A percentile compares a stretch with the other conserved stretches of the same genome.
Evolutionary conservation across 23 tunicate species (phyloP).

Genomic region (Ascidia mentula): DNA sequence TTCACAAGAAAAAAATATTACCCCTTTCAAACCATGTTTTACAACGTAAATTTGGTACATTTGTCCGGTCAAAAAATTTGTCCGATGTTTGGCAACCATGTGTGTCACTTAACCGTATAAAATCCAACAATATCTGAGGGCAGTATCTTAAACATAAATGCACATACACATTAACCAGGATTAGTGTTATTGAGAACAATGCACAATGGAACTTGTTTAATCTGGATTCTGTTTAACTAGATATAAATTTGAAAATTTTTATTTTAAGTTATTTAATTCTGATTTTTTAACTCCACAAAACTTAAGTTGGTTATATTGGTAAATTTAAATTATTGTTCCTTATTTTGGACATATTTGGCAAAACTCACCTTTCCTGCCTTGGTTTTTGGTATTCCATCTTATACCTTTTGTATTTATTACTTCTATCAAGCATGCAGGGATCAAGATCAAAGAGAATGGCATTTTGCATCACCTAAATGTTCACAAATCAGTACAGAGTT

Average conservation of each 20-base stretch:
- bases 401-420: neutral
- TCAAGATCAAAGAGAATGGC: constrained; percentile 79
- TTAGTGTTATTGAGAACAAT: too few species aligned
- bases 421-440: constrained; percentile 40
- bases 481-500: too few species aligned
- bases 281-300: too few species aligned
- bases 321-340: too few species aligned
- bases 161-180: neutral
- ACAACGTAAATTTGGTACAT: constrained; percentile 27
- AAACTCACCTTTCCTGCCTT: constrained; percentile 30
- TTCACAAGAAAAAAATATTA: too few species aligned
- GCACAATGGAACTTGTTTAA: too few species aligned
- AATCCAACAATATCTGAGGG: constrained; percentile 33
- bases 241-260: too few species aligned
- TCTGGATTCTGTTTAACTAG: too few species aligned
- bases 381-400: constrained; percentile 31
- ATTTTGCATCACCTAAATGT: constrained; percentile 54
- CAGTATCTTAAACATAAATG: constrained; percentile 33
- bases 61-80: constrained; percentile 22
- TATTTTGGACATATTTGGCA: neutral
- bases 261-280: too few species aligned
- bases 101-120: constrained; percentile 50
- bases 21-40: constrained; percentile 47
- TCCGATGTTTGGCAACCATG: neutral
- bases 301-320: too few species aligned